Evolutionary conservation across 2,113 vertebrate species (phyloP), one percentile per base, ranked within the genome.

Genomic region (Centropus unirufus): DNA sequence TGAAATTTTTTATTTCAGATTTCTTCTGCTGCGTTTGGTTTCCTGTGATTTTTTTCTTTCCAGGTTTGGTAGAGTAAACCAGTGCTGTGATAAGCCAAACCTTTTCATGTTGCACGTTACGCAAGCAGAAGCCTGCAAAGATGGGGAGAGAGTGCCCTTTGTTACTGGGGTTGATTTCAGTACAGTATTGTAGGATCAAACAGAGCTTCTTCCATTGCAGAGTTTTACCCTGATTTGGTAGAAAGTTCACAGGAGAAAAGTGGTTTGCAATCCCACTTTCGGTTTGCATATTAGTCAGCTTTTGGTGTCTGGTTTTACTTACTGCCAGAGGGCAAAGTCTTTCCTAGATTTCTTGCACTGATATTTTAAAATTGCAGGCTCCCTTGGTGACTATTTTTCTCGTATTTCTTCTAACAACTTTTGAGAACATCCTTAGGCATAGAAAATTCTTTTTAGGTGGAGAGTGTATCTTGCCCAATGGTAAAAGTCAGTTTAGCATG

Each of bases 211-310:
- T 96, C 93, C 93, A 91, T 96, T 91, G 85, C 93, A 81, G 75
- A 82, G 10, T 86, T 73, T 69, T 94, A 51, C 61, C n/a, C 42
- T 77, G 83, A 90, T 94, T 73, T 10, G 44, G 95, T 92, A 94
- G 91, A 96, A 96, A n/a, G 95, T 96, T 96, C 94, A 95, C 95
- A 96, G 90, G 95, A 80, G 92, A 95, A 96, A 96, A 93, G 82
- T 92, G 76, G 78, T 93, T 95, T 91, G 70, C 77, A 95, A 93
- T 96, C 94, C 93, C 9, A 20, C 80, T 92, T 87, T 81, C 29
- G 8, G 94, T 96, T 96, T 92, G 83, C 89, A 90, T 91, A 95
- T 97, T 94, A 96, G 87, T 94, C 93, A 97, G 91, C 94, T 96
- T 92, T 91, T 95, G 94, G 90, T 97, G 94, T 95, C 95, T 96